Evolutionary conservation across 2,888 invertebrate species (phyloP), one percentile per base, ranked within the genome.

Genomic region (Gymnoscelis rufifasciata): DNA sequence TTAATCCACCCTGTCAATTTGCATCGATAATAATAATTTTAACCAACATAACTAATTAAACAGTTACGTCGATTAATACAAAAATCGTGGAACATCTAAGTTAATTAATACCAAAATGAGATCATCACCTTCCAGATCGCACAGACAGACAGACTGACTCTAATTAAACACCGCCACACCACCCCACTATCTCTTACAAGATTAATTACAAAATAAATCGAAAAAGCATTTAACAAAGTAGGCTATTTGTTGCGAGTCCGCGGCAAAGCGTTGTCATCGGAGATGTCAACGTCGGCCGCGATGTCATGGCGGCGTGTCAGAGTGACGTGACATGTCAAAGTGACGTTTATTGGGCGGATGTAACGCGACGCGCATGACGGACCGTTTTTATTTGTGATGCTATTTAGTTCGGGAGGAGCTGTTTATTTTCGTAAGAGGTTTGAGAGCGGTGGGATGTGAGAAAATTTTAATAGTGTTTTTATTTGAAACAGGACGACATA

Each of bases 281-380:
- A 51, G 48, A 30, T 47, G 44, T 41, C 53, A 33, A 6, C 14
- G 31, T 33, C 31, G n/a, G 1, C 8, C 15, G 19, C 19, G 19
- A 19, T 5, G 19, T 19, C 2, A 19, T 19, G 19, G 19, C 19
- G 19, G 13, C 56, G 53, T 58, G 48, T 51, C 48, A 43, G 46
- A 30, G 44, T 45, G 51, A 51, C 43, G 31, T 49, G 44, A 43
- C 45, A 43, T 54, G 42, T 47, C 47, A 43, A 26, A 47, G 33
- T 64, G 71, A 68, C 68, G 59, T 62, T 67, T 59, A 68, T 68
- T 71, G 56, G 72, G 58, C 67, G 67, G 68, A 66, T 66, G 71
- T 62, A 71, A 72, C 52, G 43, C 47, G 68, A 71, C 13, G 26
- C 39, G 59, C 57, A 52, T 54, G 54, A 56, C 53, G 49, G 46